These are phyloP conservation scores for Callaeas wilsoni DNA, from an alignment of 2,113 vertebrate species.

Conservation along the genomic window DNA sequence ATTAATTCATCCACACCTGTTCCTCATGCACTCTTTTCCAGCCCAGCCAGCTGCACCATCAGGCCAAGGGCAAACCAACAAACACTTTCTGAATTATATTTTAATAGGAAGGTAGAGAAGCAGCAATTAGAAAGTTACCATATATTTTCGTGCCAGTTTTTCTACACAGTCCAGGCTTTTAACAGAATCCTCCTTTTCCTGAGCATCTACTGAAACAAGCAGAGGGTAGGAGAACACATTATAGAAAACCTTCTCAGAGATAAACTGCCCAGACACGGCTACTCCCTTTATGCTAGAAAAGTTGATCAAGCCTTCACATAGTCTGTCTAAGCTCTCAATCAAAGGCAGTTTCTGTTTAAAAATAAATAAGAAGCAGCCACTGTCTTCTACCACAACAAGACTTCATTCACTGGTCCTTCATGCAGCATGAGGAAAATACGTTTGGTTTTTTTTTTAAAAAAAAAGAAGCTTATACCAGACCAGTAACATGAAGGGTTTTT, in stretches of 20 bases:
- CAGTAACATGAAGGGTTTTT: not conserved
- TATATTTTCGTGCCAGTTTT: constrained; percentile 71
- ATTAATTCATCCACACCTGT: not conserved
- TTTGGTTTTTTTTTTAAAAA: no score
- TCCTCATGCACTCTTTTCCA: not conserved
- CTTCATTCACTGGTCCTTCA: not conserved
- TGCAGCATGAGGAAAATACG: not conserved
- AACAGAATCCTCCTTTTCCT: not conserved
- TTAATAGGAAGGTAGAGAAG: not conserved
- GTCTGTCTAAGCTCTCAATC: not conserved
- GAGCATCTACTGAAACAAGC: not conserved
- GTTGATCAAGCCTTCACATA: not conserved
- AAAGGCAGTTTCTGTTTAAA: not conserved
- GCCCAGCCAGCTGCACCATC: not conserved
- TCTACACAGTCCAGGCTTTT: constrained; percentile 52
- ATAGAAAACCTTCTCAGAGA: not conserved
- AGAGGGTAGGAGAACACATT: not conserved
- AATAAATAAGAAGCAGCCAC: not conserved
- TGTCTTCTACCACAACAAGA: not conserved
- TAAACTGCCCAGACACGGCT: not conserved
- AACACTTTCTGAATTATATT: not conserved
- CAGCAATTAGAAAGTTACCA: constrained; percentile 65
- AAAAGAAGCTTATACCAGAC: not conserved
- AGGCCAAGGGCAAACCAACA: not conserved
- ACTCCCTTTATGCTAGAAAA: not conserved